These are phyloP conservation scores for Sylvia borin DNA, from an alignment of 2,797 vertebrate species.

Conservation along the genomic window DNA sequence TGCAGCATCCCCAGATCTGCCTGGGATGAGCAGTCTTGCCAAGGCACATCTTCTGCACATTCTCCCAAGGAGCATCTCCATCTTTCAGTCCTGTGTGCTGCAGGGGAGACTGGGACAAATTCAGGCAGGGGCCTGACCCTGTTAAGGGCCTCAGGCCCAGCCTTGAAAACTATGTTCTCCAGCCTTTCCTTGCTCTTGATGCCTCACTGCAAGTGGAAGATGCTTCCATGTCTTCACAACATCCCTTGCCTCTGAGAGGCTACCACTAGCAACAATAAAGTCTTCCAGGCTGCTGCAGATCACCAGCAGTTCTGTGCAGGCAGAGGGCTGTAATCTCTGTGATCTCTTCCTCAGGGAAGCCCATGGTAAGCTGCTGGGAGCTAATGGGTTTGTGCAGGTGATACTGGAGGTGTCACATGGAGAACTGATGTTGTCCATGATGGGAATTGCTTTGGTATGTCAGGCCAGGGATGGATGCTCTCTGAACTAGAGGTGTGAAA, in stretches of 20 bases:
- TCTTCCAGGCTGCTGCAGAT: background rate
- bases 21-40: background rate
- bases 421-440: accelerated
- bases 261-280: background rate
- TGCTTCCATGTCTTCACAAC: background rate
- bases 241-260: background rate
- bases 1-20: background rate
- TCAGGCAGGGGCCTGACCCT: background rate
- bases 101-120: background rate
- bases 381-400: background rate
- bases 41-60: background rate
- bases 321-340: background rate
- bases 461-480: background rate
- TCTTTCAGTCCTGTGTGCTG: accelerated
- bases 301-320: background rate
- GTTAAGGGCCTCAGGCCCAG: background rate
- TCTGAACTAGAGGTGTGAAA: background rate
- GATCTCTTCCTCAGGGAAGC: background rate
- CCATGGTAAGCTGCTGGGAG: background rate
- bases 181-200: background rate
- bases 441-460: background rate
- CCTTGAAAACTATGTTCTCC: background rate
- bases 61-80: background rate
- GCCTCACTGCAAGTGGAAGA: background rate
- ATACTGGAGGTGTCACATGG: background rate